Evolutionary conservation across 1,140 invertebrate genomes (phyloP), one percentile per base, ranked within the genome.

Genomic region (Protaetia brevitarsis): DNA sequence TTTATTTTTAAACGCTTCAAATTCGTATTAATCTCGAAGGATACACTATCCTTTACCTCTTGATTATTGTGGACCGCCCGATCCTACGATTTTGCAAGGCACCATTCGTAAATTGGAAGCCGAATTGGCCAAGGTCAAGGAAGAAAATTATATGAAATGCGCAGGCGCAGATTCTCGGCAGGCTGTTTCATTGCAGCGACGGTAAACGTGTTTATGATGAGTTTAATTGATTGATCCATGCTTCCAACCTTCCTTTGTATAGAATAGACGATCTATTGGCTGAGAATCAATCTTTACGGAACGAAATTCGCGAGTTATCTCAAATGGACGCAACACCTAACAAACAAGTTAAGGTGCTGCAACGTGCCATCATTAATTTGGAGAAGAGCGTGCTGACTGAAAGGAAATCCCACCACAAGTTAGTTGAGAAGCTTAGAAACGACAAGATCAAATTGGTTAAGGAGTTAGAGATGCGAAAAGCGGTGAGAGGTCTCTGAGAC

Each of bases 11-110:
- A n/a, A n/a, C n/a, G n/a, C n/a, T n/a, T 34, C 7, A 34, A 34
- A 34, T 34, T 56, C 23, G 21, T 19, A 51, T 59, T 59, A 5
- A n/a, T n/a, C n/a, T n/a, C n/a, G n/a, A 64, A 81, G 81, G 70
- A 82, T 83, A 30, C 78, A 82, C 72, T 84, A 83, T 73, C 82
- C 82, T 31, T 71, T 83, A 61, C 78, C 82, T 8, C 45, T 84
- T 67, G 80, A 82, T 62, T 82, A 83, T 66, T 79, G 77, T 71
- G 82, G 81, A 45, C 76, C 77, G 56, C 82, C 82, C 7, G 80
- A 83, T 76, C 78, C 82, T 19, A 26, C 70, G 34, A 72, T 81
- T 67, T 70, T 83, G 16, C 81, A 83, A 78, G 73, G 75, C 3
- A 82, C 79, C 0, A 82, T 84, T 26, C 71, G 76, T 65, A 78